Conservation (phyloP, 2,888 invertebrate genomes). For the Gari tellinella region DNA sequence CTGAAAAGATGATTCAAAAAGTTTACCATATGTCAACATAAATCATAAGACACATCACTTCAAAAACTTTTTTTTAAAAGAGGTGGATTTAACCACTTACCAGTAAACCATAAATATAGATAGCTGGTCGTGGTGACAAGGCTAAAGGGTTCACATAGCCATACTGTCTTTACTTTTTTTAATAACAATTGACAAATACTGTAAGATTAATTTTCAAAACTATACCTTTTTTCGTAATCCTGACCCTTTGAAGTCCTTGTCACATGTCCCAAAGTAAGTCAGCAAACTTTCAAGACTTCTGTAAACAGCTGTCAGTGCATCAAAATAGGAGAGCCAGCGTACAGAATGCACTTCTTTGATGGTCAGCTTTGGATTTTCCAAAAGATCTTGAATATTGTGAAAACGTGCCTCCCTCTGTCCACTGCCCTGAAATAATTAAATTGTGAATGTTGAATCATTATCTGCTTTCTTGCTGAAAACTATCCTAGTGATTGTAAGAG, state of each 20-base stretch:
- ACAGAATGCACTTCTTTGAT: constrained; percentile 51
- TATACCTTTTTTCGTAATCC: constrained; percentile 46
- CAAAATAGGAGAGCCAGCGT: constrained; percentile 49
- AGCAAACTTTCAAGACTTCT: constrained; percentile 30
- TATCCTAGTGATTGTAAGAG: no score
- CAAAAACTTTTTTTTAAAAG: no score
- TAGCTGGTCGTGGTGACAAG: not conserved
- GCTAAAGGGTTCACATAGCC: not conserved
- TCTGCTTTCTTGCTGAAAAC: no score
- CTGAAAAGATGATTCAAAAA: constrained; percentile 5
- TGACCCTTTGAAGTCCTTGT: constrained; percentile 28
- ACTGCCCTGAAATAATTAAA: constrained; percentile 20
- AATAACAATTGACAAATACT: no score
- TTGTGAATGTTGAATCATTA: no score
- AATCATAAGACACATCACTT: no score
- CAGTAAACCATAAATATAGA: not conserved
- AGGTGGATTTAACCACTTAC: not conserved
- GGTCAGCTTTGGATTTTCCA: constrained; percentile 41
- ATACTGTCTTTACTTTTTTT: not conserved
- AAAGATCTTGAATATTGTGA: constrained; percentile 26
- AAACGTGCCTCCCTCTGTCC: constrained; percentile 24
- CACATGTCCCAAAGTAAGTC: constrained; percentile 24
- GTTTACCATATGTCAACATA: no score
- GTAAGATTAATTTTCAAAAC: no score
- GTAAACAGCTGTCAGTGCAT: constrained; percentile 27